Percentiles rank a stretch among this genome's conserved stretches.
These are phyloP conservation scores for Drosophila rellima DNA, from an alignment of 2,888 invertebrate genomes.

Conservation along the genomic window DNA sequence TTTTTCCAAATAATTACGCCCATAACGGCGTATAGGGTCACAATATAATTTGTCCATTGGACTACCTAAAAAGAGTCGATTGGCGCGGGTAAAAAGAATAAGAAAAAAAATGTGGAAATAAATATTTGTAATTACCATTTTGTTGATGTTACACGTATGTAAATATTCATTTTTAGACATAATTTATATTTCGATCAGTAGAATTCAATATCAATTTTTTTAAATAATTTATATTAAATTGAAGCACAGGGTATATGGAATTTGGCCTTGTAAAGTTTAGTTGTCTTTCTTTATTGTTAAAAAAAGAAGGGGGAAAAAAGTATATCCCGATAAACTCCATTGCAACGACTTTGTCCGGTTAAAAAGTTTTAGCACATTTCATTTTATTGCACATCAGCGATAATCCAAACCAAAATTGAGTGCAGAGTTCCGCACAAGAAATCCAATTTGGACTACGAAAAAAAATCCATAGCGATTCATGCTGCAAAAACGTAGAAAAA, in stretches of 20 bases:
- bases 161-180: background rate
- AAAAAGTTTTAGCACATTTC: slow-evolving; percentile 58
- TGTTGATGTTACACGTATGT: too few species aligned
- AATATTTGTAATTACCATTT: background rate
- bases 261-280: background rate
- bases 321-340: slow-evolving; percentile 20
- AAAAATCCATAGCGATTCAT: slow-evolving; percentile 36
- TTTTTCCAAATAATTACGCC: too few species aligned
- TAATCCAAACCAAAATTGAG: slow-evolving; percentile 78
- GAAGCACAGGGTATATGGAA: background rate
- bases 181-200: background rate
- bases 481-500: slow-evolving; percentile 47
- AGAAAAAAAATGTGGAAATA: background rate
- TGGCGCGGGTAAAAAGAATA: too few species aligned
- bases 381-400: slow-evolving; percentile 73
- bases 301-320: slow-evolving; percentile 5
- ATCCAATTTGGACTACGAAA: slow-evolving; percentile 45
- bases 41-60: too few species aligned
- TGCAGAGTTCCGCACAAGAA: slow-evolving; percentile 52
- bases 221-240: background rate
- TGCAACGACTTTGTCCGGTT: slow-evolving; percentile 47
- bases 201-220: background rate
- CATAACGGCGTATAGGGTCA: too few species aligned
- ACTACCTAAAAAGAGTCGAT: too few species aligned
- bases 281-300: background rate